Percentiles rank a stretch among this genome's conserved stretches.
phyloP scores from a whole-genome alignment of 2,888 invertebrate species.

The Lymantria monacha region DNA sequence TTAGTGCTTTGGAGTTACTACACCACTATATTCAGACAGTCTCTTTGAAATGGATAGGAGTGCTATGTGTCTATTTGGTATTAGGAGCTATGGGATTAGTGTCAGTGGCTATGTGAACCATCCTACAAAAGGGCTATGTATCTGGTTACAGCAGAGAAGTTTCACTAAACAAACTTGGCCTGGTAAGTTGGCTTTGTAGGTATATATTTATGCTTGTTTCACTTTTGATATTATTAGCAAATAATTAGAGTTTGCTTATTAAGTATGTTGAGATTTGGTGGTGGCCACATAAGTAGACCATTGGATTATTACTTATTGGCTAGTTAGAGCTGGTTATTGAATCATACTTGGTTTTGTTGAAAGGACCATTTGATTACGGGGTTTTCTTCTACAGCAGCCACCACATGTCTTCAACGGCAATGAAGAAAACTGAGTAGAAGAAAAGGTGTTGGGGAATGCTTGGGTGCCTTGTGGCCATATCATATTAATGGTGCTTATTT shows the following conservation, averaged over 20 bases:
- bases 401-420: no score
- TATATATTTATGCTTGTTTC: background rate
- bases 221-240: background rate
- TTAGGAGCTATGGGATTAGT: constrained; percentile 96
- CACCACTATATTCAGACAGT: constrained; percentile 79
- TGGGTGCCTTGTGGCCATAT: no score
- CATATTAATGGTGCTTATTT: background rate
- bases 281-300: no score
- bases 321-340: no score
- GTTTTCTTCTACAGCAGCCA: no score
- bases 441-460: no score
- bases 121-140: constrained; percentile 91
- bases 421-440: no score
- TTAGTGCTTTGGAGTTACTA: constrained; percentile 94
- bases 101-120: constrained; percentile 96
- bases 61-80: constrained; percentile 96
- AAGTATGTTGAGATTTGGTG: no score
- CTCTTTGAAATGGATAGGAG: constrained; percentile 93
- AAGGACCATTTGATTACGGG: no score
- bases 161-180: constrained; percentile 97
- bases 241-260: background rate
- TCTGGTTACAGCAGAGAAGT: constrained; percentile 96
- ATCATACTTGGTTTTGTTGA: no score
- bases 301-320: no score
- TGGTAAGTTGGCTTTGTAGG: constrained; percentile 71